These are phyloP conservation scores for Lophochroa leadbeateri DNA, from an alignment of 2,113 vertebrate genomes.

Conservation along the genomic window DNA sequence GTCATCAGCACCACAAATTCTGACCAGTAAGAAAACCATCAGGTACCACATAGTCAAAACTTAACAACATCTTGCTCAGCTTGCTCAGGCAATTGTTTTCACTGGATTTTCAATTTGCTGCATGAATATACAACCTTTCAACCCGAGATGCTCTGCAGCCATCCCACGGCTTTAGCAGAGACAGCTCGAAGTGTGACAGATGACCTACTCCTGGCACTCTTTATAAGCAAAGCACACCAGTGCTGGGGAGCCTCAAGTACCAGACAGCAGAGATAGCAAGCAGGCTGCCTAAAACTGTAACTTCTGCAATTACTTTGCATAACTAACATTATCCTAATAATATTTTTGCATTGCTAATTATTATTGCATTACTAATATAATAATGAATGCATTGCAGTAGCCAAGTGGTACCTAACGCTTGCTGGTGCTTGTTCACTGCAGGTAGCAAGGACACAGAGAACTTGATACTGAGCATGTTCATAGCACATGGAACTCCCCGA, in stretches of 20 bases:
- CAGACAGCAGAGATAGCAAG: background rate
- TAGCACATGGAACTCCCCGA: background rate
- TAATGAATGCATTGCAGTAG: background rate
- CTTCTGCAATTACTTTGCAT: background rate
- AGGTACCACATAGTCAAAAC: background rate
- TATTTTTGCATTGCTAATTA: background rate
- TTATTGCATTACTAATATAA: background rate
- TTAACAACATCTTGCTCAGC: background rate
- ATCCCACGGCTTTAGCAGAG: accelerated
- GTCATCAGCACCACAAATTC: no score
- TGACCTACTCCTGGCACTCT: background rate
- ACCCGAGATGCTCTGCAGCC: background rate
- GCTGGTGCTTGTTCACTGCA: background rate
- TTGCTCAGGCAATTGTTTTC: background rate
- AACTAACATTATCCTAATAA: background rate
- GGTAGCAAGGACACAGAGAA: background rate
- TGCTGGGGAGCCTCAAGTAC: background rate
- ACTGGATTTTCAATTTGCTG: background rate
- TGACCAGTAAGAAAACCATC: background rate
- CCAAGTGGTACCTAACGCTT: background rate
- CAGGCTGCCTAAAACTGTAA: background rate
- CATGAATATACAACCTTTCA: background rate
- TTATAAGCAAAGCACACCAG: background rate
- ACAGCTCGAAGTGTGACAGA: background rate
- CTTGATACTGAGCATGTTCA: background rate